A percentile compares a stretch with the other conserved stretches of the same genome.
Conservation (phyloP, 2,113 vertebrate species). For the Bagarius yarrelli region DNA sequence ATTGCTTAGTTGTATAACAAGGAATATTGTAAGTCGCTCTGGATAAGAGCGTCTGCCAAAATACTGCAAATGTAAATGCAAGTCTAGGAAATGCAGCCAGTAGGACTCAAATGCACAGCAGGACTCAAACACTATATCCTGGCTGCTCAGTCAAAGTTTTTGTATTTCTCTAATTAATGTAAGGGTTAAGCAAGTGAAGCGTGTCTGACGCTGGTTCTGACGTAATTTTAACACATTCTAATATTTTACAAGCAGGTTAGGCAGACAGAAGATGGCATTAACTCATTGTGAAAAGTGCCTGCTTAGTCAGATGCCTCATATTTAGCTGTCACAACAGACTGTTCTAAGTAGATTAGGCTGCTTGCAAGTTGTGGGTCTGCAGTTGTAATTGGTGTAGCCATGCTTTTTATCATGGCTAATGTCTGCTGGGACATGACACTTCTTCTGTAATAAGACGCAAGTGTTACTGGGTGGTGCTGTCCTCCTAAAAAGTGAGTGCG, state of each 20-base stretch:
- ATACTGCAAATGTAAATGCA: no score
- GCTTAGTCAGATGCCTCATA: neutral
- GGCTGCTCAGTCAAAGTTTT: slow-evolving; percentile 16
- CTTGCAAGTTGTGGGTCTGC: neutral
- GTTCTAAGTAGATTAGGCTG: neutral
- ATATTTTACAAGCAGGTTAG: neutral
- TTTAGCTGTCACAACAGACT: neutral
- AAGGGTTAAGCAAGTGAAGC: neutral
- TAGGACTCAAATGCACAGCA: neutral
- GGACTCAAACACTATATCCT: neutral
- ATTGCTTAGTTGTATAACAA: no score
- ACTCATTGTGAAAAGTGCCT: neutral
- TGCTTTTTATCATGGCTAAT: neutral
- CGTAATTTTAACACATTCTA: no score
- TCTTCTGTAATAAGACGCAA: neutral
- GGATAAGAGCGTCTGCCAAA: no score
- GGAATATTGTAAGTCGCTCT: no score
- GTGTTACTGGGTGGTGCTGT: neutral
- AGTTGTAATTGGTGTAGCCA: neutral
- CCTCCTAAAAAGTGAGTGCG: neutral
- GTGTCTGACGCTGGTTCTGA: neutral
- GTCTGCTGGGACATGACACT: neutral
- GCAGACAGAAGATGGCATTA: neutral
- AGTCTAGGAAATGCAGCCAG: no score
- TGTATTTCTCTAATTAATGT: neutral